A percentile compares a stretch with the other conserved stretches of the same genome.
Conservation (phyloP, 2,797 vertebrate species). For the Australoheros facetus region DNA sequence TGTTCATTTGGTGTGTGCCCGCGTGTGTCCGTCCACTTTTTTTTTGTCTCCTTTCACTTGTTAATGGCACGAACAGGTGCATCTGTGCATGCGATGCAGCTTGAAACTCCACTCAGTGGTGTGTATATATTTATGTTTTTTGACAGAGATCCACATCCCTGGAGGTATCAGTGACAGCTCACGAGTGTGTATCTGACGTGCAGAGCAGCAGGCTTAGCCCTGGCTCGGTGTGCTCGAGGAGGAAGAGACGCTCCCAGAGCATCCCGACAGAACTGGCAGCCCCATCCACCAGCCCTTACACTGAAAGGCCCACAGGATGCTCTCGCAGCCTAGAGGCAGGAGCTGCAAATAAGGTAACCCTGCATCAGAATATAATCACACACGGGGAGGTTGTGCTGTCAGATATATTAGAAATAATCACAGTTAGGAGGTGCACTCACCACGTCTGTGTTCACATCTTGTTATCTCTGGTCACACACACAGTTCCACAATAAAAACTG, state of each 20-base stretch:
- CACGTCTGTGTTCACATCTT: background rate
- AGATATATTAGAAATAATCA: slow-evolving; percentile 14
- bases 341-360: slow-evolving; percentile 76
- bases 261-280: slow-evolving; percentile 72
- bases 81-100: slow-evolving; percentile 51
- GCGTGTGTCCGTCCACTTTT: slow-evolving; percentile 26
- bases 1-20: slow-evolving; percentile 31
- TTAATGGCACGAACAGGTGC: slow-evolving; percentile 62
- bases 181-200: slow-evolving; percentile 51
- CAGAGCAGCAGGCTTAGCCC: slow-evolving; percentile 68
- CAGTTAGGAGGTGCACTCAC: background rate
- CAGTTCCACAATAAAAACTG: background rate
- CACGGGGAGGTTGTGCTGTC: background rate
- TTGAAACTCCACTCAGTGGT: slow-evolving; percentile 36
- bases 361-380: slow-evolving; percentile 58
- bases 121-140: slow-evolving; percentile 46
- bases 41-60: slow-evolving; percentile 52
- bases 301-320: slow-evolving; percentile 67
- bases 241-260: slow-evolving; percentile 72
- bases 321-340: slow-evolving; percentile 55
- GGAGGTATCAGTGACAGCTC: slow-evolving; percentile 70
- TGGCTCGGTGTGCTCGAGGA: slow-evolving; percentile 54
- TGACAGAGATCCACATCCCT: slow-evolving; percentile 82
- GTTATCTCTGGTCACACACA: background rate
- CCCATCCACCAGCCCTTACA: slow-evolving; percentile 61